Conservation (phyloP, 2,888 invertebrate genomes). For the Caenorhabditis sulstoni region DNA sequence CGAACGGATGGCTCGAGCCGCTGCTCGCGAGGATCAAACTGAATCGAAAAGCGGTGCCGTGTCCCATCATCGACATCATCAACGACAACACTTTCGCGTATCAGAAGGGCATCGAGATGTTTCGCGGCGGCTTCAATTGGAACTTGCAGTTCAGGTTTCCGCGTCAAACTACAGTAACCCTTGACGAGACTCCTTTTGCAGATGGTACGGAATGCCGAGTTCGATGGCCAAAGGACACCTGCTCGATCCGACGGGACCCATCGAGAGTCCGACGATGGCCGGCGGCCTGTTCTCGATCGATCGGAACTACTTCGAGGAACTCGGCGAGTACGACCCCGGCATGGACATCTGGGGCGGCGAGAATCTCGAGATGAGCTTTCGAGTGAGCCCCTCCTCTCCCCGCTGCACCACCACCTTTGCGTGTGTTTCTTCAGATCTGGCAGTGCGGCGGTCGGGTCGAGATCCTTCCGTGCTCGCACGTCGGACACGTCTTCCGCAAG, state of each 20-base stretch:
- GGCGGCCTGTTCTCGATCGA: conserved; percentile 94
- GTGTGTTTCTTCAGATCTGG: conserved; percentile 77
- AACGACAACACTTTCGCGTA: conserved; percentile 97
- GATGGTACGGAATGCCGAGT: conserved; percentile 84
- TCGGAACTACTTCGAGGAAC: conserved; percentile 89
- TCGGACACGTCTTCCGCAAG: conserved; percentile 81
- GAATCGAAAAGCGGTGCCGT: conserved; percentile 87
- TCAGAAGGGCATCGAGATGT: conserved; percentile 91
- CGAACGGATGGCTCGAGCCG: conserved; percentile 97
- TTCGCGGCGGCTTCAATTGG: conserved; percentile 99
- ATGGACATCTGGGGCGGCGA: conserved; percentile 97
- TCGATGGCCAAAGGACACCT: conserved; percentile 81
- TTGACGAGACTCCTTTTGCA: conserved; percentile 81
- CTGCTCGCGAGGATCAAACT: conserved; percentile 92
- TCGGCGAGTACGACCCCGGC: conserved; percentile 86
- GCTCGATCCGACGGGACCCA: conserved; percentile 85
- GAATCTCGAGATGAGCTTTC: conserved; percentile 95
- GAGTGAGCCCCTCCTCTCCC: conserved; percentile 83
- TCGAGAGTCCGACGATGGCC: conserved; percentile 90
- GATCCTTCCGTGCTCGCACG: conserved; percentile 81
- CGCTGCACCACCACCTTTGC: not conserved
- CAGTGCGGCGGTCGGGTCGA: conserved; percentile 81
- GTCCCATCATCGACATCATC: conserved; percentile 93
- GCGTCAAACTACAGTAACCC: no score
- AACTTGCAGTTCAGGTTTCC: conserved; percentile 90